Evolutionary conservation across 2,797 vertebrate species (phyloP).

Genomic region (Adelosebastes latens): DNA sequence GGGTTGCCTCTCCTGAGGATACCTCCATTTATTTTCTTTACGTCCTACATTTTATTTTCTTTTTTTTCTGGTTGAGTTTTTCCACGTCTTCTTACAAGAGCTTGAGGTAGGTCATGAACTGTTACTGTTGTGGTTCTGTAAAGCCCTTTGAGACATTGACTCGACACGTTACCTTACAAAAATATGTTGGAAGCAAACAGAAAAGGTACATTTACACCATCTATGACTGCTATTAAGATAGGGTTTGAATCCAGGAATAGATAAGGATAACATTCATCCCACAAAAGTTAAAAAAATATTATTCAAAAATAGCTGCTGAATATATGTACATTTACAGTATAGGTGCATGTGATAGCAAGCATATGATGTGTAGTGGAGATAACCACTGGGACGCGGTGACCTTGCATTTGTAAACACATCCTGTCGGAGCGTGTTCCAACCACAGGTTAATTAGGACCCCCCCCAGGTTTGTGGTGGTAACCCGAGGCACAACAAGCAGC

Average conservation of each 20-base stretch:
- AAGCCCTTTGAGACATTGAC: background rate
- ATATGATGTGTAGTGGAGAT: background rate
- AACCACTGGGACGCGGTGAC: background rate
- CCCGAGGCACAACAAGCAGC: constrained; percentile 35
- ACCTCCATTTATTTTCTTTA: constrained; percentile 10
- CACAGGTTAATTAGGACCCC: constrained; percentile 64
- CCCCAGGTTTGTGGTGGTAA: constrained; percentile 41
- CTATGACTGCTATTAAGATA: background rate
- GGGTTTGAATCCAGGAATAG: background rate
- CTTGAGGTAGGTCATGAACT: background rate
- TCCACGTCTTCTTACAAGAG: background rate
- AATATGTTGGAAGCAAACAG: background rate
- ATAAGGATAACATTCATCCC: background rate
- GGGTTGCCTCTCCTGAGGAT: background rate
- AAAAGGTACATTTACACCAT: background rate
- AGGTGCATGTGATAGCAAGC: background rate
- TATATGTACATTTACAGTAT: background rate
- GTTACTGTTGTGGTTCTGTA: background rate
- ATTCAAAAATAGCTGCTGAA: too few relatives aligned
- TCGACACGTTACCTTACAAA: background rate
- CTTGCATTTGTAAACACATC: constrained; percentile 30
- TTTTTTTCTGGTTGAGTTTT: background rate
- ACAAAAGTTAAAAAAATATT: background rate
- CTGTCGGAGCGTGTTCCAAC: constrained; percentile 7
- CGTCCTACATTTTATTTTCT: background rate